Evolutionary conservation across 1,140 invertebrate species (phyloP).

Genomic region (Calephelis nemesis): DNA sequence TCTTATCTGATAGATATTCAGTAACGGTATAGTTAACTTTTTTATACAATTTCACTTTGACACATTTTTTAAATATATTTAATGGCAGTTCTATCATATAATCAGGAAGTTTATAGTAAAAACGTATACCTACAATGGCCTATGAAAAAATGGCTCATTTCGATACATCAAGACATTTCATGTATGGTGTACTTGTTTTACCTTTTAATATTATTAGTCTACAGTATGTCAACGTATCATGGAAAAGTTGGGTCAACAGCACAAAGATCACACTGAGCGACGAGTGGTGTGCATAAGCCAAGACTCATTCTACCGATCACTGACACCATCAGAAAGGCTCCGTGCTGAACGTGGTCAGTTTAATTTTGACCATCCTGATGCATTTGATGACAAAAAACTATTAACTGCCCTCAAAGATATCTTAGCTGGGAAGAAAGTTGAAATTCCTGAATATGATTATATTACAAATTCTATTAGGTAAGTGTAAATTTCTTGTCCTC

Average conservation of each 20-base stretch:
- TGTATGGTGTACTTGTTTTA: background rate
- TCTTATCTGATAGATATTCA: too few relatives aligned
- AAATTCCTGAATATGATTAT: constrained; percentile 95
- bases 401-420: constrained; percentile 89
- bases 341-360: constrained; percentile 95
- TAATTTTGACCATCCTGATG: constrained; percentile 99
- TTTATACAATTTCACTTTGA: too few relatives aligned
- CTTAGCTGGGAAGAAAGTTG: constrained; percentile 89
- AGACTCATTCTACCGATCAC: constrained; percentile 96
- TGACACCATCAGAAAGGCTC: constrained; percentile 88
- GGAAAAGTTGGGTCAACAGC: constrained; percentile 94
- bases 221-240: constrained; percentile 98
- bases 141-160: too few relatives aligned
- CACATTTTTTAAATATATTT: too few relatives aligned
- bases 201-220: constrained; percentile 81
- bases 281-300: constrained; percentile 97
- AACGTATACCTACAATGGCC: too few relatives aligned
- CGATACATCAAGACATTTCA: background rate
- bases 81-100: too few relatives aligned
- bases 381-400: constrained; percentile 93
- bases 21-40: too few relatives aligned
- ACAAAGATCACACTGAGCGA: constrained; percentile 92
- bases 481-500: constrained; percentile 25
- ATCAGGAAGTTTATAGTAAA: too few relatives aligned
- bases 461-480: constrained; percentile 79